Evolutionary conservation across 1,140 invertebrate genomes (phyloP).

Genomic region (Bactericera cockerelli): DNA sequence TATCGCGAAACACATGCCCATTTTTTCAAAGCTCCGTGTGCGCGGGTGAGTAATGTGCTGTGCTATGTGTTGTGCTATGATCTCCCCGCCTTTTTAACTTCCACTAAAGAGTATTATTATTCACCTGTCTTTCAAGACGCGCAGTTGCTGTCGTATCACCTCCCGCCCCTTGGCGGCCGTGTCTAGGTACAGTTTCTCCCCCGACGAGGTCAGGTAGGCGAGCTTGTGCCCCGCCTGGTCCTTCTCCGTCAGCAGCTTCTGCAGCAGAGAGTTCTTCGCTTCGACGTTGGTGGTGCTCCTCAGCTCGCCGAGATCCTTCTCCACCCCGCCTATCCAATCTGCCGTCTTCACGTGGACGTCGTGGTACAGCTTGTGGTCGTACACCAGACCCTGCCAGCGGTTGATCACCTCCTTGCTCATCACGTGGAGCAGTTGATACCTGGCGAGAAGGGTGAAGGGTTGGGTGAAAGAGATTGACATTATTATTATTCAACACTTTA

Average conservation of each 20-base stretch:
- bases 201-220: slow-evolving; percentile 48
- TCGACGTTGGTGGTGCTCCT: slow-evolving; percentile 29
- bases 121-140: slow-evolving; percentile 45
- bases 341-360: slow-evolving; percentile 59
- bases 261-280: slow-evolving; percentile 45
- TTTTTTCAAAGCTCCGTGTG: too few species aligned
- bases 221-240: slow-evolving; percentile 70
- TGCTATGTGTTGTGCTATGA: too few species aligned
- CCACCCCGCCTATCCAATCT: slow-evolving; percentile 57
- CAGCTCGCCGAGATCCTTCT: slow-evolving; percentile 49
- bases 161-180: slow-evolving; percentile 81
- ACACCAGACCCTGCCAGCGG: slow-evolving; percentile 68
- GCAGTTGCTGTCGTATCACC: slow-evolving; percentile 63
- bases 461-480: slow-evolving; percentile 6
- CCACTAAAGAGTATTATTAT: too few species aligned
- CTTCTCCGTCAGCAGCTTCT: slow-evolving; percentile 61
- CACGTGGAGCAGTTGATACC: slow-evolving; percentile 66
- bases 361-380: slow-evolving; percentile 67
- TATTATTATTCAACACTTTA: too few species aligned
- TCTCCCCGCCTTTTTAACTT: too few species aligned
- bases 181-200: slow-evolving; percentile 76
- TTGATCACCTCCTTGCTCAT: slow-evolving; percentile 76
- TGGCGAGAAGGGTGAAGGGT: slow-evolving; percentile 19
- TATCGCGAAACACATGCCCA: too few species aligned
- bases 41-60: too few species aligned